phyloP scores from a whole-genome alignment of 2,113 vertebrate genomes.

The Aspiorhynchus laticeps region DNA sequence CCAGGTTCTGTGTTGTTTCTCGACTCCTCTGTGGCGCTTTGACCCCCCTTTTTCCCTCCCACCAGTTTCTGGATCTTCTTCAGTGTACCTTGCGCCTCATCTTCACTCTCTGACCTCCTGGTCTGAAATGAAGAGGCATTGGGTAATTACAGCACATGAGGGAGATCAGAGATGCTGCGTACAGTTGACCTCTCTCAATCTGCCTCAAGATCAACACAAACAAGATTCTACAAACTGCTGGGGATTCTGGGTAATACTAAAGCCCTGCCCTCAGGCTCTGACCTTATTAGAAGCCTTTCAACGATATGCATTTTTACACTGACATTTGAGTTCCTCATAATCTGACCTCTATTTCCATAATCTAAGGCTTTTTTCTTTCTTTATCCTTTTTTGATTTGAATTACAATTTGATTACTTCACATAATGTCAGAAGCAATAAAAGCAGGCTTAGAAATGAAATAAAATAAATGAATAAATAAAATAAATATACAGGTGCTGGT shows the following conservation, averaged over 20 bases:
- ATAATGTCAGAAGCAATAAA: background rate
- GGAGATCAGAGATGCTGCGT: background rate
- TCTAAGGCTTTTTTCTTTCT: background rate
- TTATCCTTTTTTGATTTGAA: background rate
- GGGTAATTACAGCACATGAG: background rate
- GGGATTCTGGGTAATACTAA: conserved; percentile 16
- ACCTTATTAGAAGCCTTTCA: background rate
- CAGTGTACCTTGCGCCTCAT: conserved; percentile 72
- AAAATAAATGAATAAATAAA: too few relatives aligned
- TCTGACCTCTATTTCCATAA: background rate
- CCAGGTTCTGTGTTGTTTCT: conserved; percentile 60
- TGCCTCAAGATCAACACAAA: background rate
- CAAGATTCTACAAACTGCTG: background rate
- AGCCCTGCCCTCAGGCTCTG: background rate
- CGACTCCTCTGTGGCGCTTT: conserved; percentile 68
- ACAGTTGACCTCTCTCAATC: background rate
- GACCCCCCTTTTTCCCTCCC: conserved; percentile 70
- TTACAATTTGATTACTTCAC: background rate
- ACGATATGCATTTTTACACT: background rate
- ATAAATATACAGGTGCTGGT: too few relatives aligned
- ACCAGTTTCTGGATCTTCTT: conserved; percentile 81
- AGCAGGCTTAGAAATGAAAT: background rate
- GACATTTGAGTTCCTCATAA: background rate
- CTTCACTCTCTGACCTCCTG: conserved; percentile 71
- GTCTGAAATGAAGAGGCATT: conserved; percentile 56